A percentile compares a stretch with the other conserved stretches of the same genome.
Conservation (phyloP, 2,888 invertebrate genomes). For the Buathra laborator region DNA sequence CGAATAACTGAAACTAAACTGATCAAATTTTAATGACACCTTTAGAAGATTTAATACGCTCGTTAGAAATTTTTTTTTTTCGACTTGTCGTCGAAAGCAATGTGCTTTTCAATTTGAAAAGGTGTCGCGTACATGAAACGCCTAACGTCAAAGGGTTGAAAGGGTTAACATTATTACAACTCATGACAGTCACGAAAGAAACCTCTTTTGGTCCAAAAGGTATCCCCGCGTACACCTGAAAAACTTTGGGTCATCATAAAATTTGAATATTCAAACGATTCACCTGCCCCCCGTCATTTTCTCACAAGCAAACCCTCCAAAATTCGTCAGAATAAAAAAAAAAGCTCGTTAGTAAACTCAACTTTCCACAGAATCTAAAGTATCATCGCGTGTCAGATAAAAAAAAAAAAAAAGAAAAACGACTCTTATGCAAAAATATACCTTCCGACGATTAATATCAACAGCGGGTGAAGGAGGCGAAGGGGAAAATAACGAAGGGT, state of each 20-base stretch:
- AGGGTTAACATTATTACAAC: too few relatives aligned
- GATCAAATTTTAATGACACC: too few relatives aligned
- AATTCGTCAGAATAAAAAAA: constrained; percentile 13
- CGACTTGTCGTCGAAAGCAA: neutral
- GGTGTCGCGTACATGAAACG: too few relatives aligned
- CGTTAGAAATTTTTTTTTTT: neutral
- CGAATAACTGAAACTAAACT: too few relatives aligned
- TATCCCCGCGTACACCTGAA: neutral
- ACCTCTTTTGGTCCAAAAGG: neutral
- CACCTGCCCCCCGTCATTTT: neutral
- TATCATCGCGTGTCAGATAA: neutral
- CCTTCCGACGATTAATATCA: constrained; percentile 26
- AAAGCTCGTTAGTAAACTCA: neutral
- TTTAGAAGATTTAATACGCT: too few relatives aligned
- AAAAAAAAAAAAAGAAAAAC: neutral
- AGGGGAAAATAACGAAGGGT: constrained; percentile 4
- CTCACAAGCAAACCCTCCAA: neutral
- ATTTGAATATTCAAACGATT: neutral
- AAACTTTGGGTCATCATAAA: neutral
- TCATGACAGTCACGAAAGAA: neutral
- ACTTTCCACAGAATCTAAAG: constrained; percentile 6
- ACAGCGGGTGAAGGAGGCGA: neutral
- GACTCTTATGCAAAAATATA: constrained; percentile 15
- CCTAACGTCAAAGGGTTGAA: too few relatives aligned
- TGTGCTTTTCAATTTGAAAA: neutral